Conservation (phyloP, 2,797 vertebrate species). For the Alosa sapidissima region DNA sequence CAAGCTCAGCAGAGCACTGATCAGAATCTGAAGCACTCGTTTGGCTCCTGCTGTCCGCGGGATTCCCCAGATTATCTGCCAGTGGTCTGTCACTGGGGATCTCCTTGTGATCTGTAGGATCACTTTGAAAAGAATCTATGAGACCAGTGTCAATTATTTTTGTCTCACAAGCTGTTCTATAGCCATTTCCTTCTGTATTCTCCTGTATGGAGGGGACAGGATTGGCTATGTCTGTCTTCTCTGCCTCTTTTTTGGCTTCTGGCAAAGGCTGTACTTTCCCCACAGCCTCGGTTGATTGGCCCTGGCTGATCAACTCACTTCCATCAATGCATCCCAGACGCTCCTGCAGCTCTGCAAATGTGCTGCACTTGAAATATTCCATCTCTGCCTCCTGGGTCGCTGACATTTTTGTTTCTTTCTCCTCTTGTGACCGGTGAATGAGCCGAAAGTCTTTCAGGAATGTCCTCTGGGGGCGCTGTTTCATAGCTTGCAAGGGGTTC, state of each 20-base stretch:
- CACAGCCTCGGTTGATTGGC: constrained; percentile 55
- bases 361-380: constrained; percentile 96
- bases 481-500: constrained; percentile 34
- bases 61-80: background rate
- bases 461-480: constrained; percentile 66
- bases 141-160: background rate
- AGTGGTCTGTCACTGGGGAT: background rate
- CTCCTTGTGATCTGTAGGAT: background rate
- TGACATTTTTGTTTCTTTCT: constrained; percentile 52
- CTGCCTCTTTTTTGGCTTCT: constrained; percentile 61
- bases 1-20: background rate
- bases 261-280: constrained; percentile 50
- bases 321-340: constrained; percentile 93
- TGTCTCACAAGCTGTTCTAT: background rate
- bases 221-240: constrained; percentile 28
- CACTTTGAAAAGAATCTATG: constrained; percentile 2
- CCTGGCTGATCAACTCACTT: constrained; percentile 78
- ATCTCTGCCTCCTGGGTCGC: constrained; percentile 70
- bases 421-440: constrained; percentile 60
- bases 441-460: constrained; percentile 70
- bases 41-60: constrained; percentile 57
- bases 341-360: constrained; percentile 96
- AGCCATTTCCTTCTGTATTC: background rate
- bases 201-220: background rate
- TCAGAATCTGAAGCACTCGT: constrained; percentile 5